These are phyloP conservation scores for Pseudopipra pipra DNA, from an alignment of 2,113 vertebrate genomes.

Conservation along the genomic window DNA sequence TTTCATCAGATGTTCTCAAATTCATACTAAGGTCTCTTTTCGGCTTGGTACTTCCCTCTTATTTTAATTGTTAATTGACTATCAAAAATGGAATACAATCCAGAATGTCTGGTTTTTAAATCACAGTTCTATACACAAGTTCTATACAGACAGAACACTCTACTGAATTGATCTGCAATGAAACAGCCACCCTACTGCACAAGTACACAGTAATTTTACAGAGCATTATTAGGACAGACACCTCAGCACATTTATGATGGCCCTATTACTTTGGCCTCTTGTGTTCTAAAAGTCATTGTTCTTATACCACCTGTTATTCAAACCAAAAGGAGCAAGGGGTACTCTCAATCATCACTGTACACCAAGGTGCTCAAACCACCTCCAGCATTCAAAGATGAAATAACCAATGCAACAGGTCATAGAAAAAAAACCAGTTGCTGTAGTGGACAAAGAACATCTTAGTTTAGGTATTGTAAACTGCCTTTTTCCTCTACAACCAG, in stretches of 20 bases:
- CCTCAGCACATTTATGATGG: background rate
- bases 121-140: background rate
- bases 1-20: background rate
- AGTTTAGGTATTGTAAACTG: background rate
- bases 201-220: slow-evolving; percentile 18
- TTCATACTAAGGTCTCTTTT: background rate
- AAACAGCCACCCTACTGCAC: background rate
- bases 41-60: background rate
- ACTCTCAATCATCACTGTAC: background rate
- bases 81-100: background rate
- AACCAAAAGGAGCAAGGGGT: background rate
- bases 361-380: background rate
- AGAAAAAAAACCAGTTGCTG: background rate
- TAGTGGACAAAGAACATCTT: background rate
- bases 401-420: background rate
- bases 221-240: background rate
- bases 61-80: slow-evolving; percentile 1
- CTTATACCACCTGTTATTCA: background rate
- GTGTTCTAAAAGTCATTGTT: background rate
- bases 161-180: background rate
- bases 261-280: background rate
- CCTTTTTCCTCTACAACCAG: background rate
- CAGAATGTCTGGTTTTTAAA: background rate
- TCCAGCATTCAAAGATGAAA: background rate
- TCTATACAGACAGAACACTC: background rate